Base-by-base conservation (phyloP, 2,888 invertebrate species). In the Ochropleura plecta region DNA sequence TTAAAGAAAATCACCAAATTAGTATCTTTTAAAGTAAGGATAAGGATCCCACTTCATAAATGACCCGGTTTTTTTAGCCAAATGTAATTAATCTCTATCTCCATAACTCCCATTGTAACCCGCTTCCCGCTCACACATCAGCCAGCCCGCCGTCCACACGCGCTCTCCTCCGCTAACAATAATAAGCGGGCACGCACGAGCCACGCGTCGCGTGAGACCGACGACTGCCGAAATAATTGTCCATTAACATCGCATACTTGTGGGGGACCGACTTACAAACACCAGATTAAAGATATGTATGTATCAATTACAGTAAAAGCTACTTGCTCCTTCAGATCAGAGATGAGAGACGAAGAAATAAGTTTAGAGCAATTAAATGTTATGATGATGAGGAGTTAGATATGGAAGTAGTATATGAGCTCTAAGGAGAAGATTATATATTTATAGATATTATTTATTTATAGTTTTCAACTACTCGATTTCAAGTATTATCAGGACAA, bases 181-280 rank as follows among this genome's bases (percentile, higher is more conserved):
- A 91, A 91, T 90, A 90, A 87, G 89, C 90, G 89, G 86, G 91
- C 92, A 92, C 93, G 94, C 95, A 93, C 95, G 94, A 91, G 95
- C 94, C 94, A 94, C 86, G 86, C 87, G 87, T 84, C 95, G 95
- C 95, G 96, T 95, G 96, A 93, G 95, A 95, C 93, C 95, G 94
- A 85, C 94, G 92, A 91, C 95, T 93, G 95, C 94, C 95, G 94
- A 95, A 95, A 96, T 96, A 95, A 96, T 96, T 95, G 95, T 95
- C 95, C 96, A 96, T 96, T 95, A 95, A 91, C 91, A 92, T 92
- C 89, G 88, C 90, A 87, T 86, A 84, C 82, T 86, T 86, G 87
- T 87, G 87, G 86, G 87, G 87, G 87, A 86, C 84, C 80, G 82
- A 73, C 80, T 84, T 79, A 82, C 82, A 82, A 82, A 82, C 73